Evolutionary conservation across 1,140 invertebrate species (phyloP), one percentile per base, ranked within the genome.

Genomic region (Lethrus apterus): DNA sequence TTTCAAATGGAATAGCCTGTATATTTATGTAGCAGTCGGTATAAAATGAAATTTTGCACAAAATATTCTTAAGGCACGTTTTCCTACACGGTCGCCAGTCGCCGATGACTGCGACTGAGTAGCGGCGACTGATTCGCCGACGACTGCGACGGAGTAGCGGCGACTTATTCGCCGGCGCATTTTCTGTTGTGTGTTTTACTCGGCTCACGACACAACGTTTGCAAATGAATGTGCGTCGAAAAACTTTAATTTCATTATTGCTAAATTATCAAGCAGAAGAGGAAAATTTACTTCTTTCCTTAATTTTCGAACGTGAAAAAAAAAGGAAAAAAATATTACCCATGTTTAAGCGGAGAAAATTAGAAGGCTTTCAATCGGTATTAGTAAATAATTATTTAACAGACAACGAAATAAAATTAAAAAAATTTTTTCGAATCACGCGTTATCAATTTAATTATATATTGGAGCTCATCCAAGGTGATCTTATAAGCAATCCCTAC

Each of bases 121-220:
- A 26, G 23, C 23, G 5, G n/a, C 23, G 23, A 26, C 23, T 26
- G 5, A 26, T 26, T 26, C 23, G 23, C 23, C n/a, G 23, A 26
- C 23, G 23, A n/a, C n/a, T n/a, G n/a, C 23, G 23, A n/a, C n/a
- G 5, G 23, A 26, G 23, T 26, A 26, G 23, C 23, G 5, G n/a
- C 23, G 23, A 26, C 23, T 26, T 26, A 26, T 26, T 26, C 23
- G 23, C 23, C n/a, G 23, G n/a, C 23, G 23, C 5, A 26, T 26
- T 26, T 26, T 26, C n/a, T 26, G n/a, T 26, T 26, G 23, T 26
- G 23, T 26, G 23, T 26, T 26, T 26, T 26, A n/a, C n/a, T n/a
- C n/a, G n/a, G n/a, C n/a, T n/a, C n/a, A n/a, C n/a, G n/a, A n/a
- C n/a, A n/a, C n/a, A 5, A 26, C 23, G 23, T 26, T 5, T 26